Evolutionary conservation across 2,113 vertebrate genomes (phyloP), one percentile per base, ranked within the genome.

Genomic region (Calyptommatus sinebrachiatus): DNA sequence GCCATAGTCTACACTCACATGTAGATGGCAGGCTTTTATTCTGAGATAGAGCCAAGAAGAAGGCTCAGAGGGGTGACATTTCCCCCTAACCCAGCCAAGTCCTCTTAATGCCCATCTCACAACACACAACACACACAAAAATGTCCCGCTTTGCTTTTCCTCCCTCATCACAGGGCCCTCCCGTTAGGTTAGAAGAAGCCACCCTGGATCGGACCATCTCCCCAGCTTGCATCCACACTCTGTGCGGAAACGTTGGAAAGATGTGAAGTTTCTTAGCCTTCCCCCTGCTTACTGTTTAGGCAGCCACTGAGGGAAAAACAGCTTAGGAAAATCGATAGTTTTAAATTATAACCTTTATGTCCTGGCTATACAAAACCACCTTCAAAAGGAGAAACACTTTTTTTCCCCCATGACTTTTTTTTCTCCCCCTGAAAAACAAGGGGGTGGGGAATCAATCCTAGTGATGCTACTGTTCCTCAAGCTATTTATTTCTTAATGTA

Each of bases 261-360:
- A 70, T 1, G 70, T 76, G 50, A 86, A 60, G 85, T 79, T 62
- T 29, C 14, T 83, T 41, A 86, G 35, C 67, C 88, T n/a, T 83
- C 68, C 14, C 41, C 76, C 79, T 87, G 84, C 86, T 84, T 91
- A 73, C 93, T 86, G 61, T 87, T 85, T 83, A 84, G 75, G 73
- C 8, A 73, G 62, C 84, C 88, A 77, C 89, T 84, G 90, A 88
- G 84, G 91, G 88, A 89, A 92, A 92, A 92, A 90, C 93, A 91
- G 92, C 90, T 88, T 53, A 74, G 86, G 77, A 84, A 94, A 93
- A 94, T 91, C 91, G 85, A 92, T 91, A 71, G 78, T 80, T 91
- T 92, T 88, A 93, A 93, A 92, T 92, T 89, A 91, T 89, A 90
- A 73, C 89, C 88, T 90, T 89, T 93, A 86, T 88, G 80, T 84